These are phyloP conservation scores for Drosophila jambulina DNA, from an alignment of 1,140 invertebrate species.

Conservation along the genomic window DNA sequence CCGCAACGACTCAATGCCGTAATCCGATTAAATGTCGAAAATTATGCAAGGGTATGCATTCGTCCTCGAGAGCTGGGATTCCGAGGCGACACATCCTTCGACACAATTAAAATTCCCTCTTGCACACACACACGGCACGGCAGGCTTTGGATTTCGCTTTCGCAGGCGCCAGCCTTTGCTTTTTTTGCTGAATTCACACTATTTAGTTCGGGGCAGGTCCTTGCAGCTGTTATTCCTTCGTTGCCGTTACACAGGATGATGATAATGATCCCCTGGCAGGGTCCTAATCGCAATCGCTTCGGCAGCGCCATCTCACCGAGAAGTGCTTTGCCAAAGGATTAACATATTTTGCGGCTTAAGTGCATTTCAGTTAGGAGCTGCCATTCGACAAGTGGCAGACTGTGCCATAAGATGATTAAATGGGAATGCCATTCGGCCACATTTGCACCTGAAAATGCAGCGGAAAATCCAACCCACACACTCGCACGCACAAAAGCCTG, in stretches of 20 bases:
- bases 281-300: constrained; percentile 19
- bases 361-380: constrained; percentile 9
- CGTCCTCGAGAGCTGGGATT: constrained; percentile 34
- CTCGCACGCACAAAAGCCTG: neutral
- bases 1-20: constrained; percentile 12
- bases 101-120: constrained; percentile 67
- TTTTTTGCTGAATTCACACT: constrained; percentile 19
- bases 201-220: constrained; percentile 8
- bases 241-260: constrained; percentile 7
- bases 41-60: constrained; percentile 68
- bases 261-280: constrained; percentile 1
- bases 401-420: constrained; percentile 25
- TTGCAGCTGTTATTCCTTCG: constrained; percentile 4
- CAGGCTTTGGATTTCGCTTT: neutral
- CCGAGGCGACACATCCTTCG: constrained; percentile 23
- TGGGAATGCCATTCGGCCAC: neutral
- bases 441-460: constrained; percentile 13
- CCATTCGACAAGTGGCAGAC: constrained; percentile 4
- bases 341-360: constrained; percentile 25
- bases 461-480: neutral
- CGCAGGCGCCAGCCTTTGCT: neutral
- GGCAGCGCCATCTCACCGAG: constrained; percentile 1
- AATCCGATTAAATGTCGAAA: constrained; percentile 73
- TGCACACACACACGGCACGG: neutral
- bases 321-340: constrained; percentile 12